These are phyloP conservation scores for Trissolcus japonicus DNA, from an alignment of 2,888 invertebrate genomes.

Conservation along the genomic window DNA sequence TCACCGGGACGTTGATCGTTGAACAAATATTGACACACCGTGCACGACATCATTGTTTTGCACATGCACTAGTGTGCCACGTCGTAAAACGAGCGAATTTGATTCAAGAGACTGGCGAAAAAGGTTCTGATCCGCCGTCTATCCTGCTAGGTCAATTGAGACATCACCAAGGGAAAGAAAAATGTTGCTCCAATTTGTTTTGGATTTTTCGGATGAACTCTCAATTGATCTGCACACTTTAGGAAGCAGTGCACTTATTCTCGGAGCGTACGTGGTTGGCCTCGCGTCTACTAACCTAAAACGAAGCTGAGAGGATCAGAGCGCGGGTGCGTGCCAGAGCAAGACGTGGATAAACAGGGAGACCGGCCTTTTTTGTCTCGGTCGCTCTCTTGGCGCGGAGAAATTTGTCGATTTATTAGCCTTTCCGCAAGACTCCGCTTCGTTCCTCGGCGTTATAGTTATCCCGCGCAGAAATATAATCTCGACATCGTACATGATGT, in stretches of 20 bases:
- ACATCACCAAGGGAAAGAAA: background rate
- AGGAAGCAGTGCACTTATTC: background rate
- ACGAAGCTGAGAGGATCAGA: slow-evolving; percentile 13
- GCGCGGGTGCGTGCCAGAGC: slow-evolving; percentile 10
- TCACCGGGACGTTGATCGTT: slow-evolving; percentile 9
- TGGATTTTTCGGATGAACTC: too few species aligned
- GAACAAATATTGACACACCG: slow-evolving; percentile 33
- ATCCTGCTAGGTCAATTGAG: background rate
- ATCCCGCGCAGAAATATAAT: slow-evolving; percentile 35
- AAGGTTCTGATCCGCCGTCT: background rate
- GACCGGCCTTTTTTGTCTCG: slow-evolving; percentile 5
- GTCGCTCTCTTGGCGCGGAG: slow-evolving; percentile 25
- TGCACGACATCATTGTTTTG: slow-evolving; percentile 25
- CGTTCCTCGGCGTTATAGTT: slow-evolving; percentile 30
- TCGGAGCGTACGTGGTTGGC: slow-evolving; percentile 13
- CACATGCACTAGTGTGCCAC: background rate
- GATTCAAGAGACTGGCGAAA: too few species aligned
- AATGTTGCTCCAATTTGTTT: background rate
- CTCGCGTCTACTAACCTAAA: slow-evolving; percentile 45
- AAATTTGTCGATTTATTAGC: slow-evolving; percentile 53
- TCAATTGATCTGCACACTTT: too few species aligned
- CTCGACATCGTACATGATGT: slow-evolving; percentile 33
- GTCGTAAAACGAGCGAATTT: too few species aligned
- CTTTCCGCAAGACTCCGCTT: slow-evolving; percentile 43
- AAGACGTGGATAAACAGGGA: slow-evolving; percentile 12